phyloP scores from a whole-genome alignment of 2,113 vertebrate genomes.

The Apteryx owenii region DNA sequence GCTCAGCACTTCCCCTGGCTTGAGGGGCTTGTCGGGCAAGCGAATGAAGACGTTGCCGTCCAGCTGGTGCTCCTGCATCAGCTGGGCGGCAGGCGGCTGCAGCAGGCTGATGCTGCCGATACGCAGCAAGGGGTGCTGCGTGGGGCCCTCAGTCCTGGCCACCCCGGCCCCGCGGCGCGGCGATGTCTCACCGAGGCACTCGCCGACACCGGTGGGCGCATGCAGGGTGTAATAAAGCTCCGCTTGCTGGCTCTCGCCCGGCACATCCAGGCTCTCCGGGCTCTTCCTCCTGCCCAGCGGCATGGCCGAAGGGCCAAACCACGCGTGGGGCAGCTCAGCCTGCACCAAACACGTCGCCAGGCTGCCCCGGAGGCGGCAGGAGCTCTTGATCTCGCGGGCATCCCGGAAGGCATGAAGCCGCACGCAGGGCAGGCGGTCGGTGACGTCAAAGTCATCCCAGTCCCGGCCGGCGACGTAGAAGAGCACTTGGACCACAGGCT shows the following conservation, averaged over 20 bases:
- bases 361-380: constrained; percentile 89
- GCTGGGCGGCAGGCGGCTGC: constrained; percentile 82
- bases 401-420: constrained; percentile 93
- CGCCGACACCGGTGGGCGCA: constrained; percentile 79
- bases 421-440: constrained; percentile 91
- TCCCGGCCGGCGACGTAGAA: constrained; percentile 96
- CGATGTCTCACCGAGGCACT: constrained; percentile 80
- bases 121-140: constrained; percentile 93
- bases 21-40: constrained; percentile 90
- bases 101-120: constrained; percentile 95
- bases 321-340: constrained; percentile 89
- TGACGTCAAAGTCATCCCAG: constrained; percentile 93
- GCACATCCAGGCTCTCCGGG: constrained; percentile 76
- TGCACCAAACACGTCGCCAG: constrained; percentile 93
- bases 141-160: constrained; percentile 83
- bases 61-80: constrained; percentile 89
- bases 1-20: constrained; percentile 90
- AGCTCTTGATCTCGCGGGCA: constrained; percentile 89
- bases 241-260: constrained; percentile 84
- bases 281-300: constrained; percentile 85
- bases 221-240: constrained; percentile 97
- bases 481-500: constrained; percentile 91
- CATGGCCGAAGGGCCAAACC: constrained; percentile 87
- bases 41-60: constrained; percentile 93
- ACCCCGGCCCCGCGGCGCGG: constrained; percentile 56